phyloP scores from a whole-genome alignment of 2,797 vertebrate species.

The Morelia viridis region DNA sequence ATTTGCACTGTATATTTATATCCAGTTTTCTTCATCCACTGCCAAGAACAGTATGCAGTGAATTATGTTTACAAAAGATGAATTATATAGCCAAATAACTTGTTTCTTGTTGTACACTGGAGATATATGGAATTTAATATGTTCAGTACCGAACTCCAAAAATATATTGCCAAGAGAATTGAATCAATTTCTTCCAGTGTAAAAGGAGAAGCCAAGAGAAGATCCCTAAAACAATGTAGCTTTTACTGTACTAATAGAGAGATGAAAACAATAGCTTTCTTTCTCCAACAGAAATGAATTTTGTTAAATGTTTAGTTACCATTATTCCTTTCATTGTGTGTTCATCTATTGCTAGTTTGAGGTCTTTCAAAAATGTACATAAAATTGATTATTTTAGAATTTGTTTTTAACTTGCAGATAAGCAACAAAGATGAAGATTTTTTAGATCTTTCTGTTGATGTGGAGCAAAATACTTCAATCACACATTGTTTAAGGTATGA shows the following conservation, averaged over 20 bases:
- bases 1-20: constrained; percentile 27
- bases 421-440: constrained; percentile 87
- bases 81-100: not conserved
- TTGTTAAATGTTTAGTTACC: not conserved
- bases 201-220: not conserved
- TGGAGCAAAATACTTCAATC: constrained; percentile 85
- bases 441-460: constrained; percentile 84
- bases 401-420: constrained; percentile 69
- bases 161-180: not conserved
- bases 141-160: too few species aligned
- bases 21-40: not conserved
- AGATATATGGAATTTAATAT: too few species aligned
- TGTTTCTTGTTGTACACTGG: not conserved
- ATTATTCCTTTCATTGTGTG: not conserved
- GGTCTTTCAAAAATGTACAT: not conserved
- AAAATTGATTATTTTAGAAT: not conserved
- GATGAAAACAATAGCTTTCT: not conserved
- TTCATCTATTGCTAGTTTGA: not conserved
- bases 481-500: constrained; percentile 82
- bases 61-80: not conserved
- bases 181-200: not conserved
- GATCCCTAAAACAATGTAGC: not conserved
- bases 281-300: constrained; percentile 2
- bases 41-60: not conserved
- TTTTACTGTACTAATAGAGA: not conserved